Conservation (phyloP, 2,113 vertebrate genomes). For the Sceloporus tristichus region DNA sequence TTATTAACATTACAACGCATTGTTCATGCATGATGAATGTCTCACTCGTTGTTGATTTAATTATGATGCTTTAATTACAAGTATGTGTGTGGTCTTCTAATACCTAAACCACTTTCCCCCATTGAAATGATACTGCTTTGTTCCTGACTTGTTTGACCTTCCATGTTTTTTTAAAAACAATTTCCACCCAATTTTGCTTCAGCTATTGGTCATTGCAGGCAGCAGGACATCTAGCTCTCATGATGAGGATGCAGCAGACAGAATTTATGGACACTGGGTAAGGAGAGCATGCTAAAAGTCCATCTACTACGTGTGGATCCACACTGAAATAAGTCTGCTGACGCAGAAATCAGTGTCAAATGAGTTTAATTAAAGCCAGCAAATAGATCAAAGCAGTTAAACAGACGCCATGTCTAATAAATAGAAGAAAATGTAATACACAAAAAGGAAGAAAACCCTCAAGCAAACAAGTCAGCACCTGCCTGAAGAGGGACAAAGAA, state of each 20-base stretch:
- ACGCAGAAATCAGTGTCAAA: conserved; percentile 45
- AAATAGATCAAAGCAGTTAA: conserved; percentile 66
- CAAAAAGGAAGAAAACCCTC: conserved; percentile 1
- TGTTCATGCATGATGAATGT: neutral
- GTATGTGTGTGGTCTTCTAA: neutral
- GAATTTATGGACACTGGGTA: neutral
- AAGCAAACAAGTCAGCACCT: conserved; percentile 62
- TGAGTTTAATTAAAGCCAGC: conserved; percentile 53
- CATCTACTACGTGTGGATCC: conserved; percentile 30
- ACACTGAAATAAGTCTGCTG: conserved; percentile 51
- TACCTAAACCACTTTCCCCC: neutral
- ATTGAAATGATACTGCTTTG: neutral
- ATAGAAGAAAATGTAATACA: conserved; percentile 51
- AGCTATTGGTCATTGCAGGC: neutral
- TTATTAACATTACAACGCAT: neutral
- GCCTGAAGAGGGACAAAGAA: conserved; percentile 60
- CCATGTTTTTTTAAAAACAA: neutral
- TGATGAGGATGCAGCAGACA: neutral
- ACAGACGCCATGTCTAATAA: conserved; percentile 50
- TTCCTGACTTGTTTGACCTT: neutral
- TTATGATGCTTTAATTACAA: neutral
- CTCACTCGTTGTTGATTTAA: too few species aligned
- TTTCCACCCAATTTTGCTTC: neutral
- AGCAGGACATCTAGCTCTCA: neutral
- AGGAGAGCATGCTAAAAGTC: conserved; percentile 9